Base-by-base conservation (phyloP, 2,113 vertebrate species). In the Atlantisia rogersi region DNA sequence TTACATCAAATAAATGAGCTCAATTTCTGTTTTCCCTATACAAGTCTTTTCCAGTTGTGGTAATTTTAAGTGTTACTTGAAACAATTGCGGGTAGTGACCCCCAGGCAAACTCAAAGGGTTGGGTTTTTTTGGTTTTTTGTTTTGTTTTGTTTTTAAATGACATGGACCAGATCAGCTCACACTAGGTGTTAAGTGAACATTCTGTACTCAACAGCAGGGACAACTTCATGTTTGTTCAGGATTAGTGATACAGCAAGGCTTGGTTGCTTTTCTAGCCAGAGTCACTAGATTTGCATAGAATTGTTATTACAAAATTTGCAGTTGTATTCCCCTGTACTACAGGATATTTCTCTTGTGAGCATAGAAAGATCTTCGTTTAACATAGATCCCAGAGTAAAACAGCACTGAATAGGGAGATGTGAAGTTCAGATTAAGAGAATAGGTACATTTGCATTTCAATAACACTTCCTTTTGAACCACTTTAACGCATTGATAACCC, bases 371-470 rank as follows among this genome's bases (percentile, higher is more conserved):
- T 67, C 44, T 90, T 76, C 79, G 35, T 69, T 75, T 76, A 81
- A 82, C 40, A 29, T 16, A 48, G 19, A 32, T 63, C 17, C 20
- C 48, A 82, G 55, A 82, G 62, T 48, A 89, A 52, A 83, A 83
- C 44, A 88, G 31, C 17, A 58, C 22, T 89, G 77, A 96, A 90
- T 68, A 65, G 44, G 18, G 62, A 94, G 95, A 96, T 96, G 44
- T 74, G 92, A 95, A 93, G n/a, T 79, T 71, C 48, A 88, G 95
- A 96, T 97, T 92, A 92, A 84, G 76, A 88, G 90, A 94, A 78
- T 29, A 20, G 1, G 1, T 6, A 32, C 32, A 95, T 97, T 97
- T 95, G 86, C 96, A 96, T 96, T 93, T 95, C 92, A 97, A 92
- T 90, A 35, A 50, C 35, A 15, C 60, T 90, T 53, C 63, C 56